Conservation (phyloP, 2,888 invertebrate species). For the Drosophila acutilabella region DNA sequence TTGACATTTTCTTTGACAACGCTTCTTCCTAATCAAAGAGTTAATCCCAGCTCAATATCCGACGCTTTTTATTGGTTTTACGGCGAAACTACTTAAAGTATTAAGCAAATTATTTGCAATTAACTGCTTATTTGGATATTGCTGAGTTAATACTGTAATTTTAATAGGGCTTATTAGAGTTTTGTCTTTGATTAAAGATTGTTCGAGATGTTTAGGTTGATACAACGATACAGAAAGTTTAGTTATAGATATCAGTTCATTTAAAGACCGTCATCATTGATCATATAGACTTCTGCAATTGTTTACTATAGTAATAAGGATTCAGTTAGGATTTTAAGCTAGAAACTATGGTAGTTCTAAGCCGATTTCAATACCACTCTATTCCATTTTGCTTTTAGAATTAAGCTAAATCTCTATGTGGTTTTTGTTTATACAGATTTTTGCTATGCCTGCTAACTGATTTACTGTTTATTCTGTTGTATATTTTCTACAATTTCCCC, state of each 20-base stretch:
- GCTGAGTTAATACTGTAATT: background rate
- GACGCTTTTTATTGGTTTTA: background rate
- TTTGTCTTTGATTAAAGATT: too few species aligned
- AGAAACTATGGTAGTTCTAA: too few species aligned
- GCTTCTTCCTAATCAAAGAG: constrained; percentile 34
- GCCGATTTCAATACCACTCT: too few species aligned
- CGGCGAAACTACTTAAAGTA: background rate
- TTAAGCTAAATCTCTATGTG: background rate
- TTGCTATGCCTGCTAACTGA: background rate
- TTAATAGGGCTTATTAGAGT: background rate
- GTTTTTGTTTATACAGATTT: background rate
- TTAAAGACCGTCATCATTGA: too few species aligned
- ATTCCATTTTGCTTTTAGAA: too few species aligned
- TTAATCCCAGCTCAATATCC: constrained; percentile 17
- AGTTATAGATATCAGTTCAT: too few species aligned
- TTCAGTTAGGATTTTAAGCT: too few species aligned
- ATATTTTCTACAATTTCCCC: constrained; percentile 22
- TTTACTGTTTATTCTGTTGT: constrained; percentile 24
- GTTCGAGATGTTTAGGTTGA: background rate
- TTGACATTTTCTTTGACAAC: constrained; percentile 43
- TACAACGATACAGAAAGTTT: too few species aligned
- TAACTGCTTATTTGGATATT: background rate
- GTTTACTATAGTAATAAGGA: too few species aligned
- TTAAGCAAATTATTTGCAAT: background rate
- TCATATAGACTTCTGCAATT: too few species aligned